Conservation (phyloP, 2,113 vertebrate species). For the Myiopsitta monachus region DNA sequence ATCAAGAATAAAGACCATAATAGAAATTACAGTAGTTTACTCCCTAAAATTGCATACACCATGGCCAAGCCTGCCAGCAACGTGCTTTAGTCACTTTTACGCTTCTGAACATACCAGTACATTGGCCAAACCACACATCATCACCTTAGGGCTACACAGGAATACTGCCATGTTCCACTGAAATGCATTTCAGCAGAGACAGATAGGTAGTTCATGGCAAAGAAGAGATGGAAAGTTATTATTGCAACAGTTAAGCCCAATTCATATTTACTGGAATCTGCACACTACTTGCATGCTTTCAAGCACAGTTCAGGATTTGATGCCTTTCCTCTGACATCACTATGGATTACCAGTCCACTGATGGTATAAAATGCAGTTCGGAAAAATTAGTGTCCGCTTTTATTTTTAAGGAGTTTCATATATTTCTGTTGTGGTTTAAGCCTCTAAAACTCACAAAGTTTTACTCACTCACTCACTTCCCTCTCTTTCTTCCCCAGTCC, state of each 20-base stretch:
- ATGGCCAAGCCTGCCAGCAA: slow-evolving; percentile 28
- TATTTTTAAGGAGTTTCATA: background rate
- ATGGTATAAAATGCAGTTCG: background rate
- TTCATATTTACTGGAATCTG: background rate
- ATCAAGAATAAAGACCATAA: slow-evolving; percentile 1
- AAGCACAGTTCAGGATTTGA: background rate
- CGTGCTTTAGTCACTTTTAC: slow-evolving; percentile 38
- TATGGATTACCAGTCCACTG: background rate
- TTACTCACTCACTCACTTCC: no score
- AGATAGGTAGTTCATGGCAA: background rate
- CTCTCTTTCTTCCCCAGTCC: no score
- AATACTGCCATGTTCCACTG: background rate
- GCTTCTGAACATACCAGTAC: background rate
- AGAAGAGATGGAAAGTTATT: slow-evolving; percentile 9
- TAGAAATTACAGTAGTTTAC: slow-evolving; percentile 41
- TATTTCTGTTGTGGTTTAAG: no score
- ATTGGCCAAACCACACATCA: slow-evolving; percentile 38
- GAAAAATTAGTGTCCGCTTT: background rate
- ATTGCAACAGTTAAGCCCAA: background rate
- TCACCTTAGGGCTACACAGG: background rate
- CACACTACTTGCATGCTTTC: background rate
- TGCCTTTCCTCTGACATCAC: slow-evolving; percentile 18
- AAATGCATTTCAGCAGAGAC: background rate
- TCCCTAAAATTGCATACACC: background rate
- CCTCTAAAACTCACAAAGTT: no score